Evolutionary conservation across 2,797 vertebrate species (phyloP).

Genomic region (Bucorvus abyssinicus): DNA sequence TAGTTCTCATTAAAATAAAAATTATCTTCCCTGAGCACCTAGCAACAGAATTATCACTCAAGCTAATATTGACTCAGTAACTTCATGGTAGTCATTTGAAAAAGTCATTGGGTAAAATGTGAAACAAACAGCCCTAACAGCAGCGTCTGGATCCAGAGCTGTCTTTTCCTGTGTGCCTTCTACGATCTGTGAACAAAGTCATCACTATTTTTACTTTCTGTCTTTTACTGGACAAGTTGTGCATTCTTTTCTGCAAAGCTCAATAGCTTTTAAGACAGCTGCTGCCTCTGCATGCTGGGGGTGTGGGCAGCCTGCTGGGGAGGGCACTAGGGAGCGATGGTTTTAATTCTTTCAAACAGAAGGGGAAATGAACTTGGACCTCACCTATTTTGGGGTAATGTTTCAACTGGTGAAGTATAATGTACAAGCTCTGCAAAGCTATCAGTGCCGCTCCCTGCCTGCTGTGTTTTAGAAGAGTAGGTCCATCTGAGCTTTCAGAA

Average conservation of each 20-base stretch:
- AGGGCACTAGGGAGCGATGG: background rate
- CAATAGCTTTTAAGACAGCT: background rate
- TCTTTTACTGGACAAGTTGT: background rate
- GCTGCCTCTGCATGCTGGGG: background rate
- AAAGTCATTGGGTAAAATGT: background rate
- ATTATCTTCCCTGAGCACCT: background rate
- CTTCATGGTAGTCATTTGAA: background rate
- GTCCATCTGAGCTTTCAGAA: background rate
- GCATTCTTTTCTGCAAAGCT: background rate
- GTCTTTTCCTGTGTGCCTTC: background rate
- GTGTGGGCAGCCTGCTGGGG: background rate
- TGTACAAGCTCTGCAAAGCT: background rate
- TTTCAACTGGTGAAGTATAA: background rate
- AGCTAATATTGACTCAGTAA: background rate
- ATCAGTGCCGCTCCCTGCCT: background rate
- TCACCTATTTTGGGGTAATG: background rate
- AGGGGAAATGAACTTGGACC: background rate
- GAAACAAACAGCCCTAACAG: background rate
- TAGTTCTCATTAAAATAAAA: background rate
- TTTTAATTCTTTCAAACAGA: background rate
- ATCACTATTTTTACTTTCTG: background rate
- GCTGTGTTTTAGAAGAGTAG: conserved; percentile 18
- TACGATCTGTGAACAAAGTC: background rate
- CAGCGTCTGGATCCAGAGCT: background rate
- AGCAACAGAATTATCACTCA: background rate